phyloP scores from a whole-genome alignment of 2,113 vertebrate genomes.

The Fregata magnificens region DNA sequence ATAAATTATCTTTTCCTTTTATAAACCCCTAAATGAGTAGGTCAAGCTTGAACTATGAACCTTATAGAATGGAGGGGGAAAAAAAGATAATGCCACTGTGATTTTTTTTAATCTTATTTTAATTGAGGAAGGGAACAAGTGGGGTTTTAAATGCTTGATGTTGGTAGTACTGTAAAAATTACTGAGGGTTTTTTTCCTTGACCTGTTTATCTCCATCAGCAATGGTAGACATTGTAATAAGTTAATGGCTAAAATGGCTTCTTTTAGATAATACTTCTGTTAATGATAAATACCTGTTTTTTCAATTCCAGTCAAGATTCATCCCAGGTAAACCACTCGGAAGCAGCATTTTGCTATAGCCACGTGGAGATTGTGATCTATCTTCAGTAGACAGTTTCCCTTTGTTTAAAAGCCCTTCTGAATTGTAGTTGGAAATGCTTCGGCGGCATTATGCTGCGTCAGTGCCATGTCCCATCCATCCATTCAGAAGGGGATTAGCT shows the following conservation, averaged over 20 bases:
- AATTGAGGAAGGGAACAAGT: neutral
- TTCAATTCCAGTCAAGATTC: neutral
- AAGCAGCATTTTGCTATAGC: neutral
- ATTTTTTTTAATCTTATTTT: neutral
- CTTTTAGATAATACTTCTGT: neutral
- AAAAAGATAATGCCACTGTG: neutral
- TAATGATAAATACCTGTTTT: neutral
- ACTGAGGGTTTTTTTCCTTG: neutral
- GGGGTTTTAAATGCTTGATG: neutral
- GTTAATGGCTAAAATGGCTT: neutral
- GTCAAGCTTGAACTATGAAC: neutral
- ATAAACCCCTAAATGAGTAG: neutral
- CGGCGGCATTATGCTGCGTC: accelerated
- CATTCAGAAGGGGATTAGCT: neutral
- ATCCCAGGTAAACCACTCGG: neutral
- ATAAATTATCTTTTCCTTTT: neutral
- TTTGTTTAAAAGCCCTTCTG: neutral
- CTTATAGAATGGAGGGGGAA: neutral
- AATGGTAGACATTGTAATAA: neutral
- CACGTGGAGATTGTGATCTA: neutral
- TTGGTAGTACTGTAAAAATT: neutral
- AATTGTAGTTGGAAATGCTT: neutral
- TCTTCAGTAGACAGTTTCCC: neutral
- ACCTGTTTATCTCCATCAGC: neutral
- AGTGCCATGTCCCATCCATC: neutral